Evolutionary conservation across 1,140 invertebrate species (phyloP).

Genomic region (Condylostylus longicornis): DNA sequence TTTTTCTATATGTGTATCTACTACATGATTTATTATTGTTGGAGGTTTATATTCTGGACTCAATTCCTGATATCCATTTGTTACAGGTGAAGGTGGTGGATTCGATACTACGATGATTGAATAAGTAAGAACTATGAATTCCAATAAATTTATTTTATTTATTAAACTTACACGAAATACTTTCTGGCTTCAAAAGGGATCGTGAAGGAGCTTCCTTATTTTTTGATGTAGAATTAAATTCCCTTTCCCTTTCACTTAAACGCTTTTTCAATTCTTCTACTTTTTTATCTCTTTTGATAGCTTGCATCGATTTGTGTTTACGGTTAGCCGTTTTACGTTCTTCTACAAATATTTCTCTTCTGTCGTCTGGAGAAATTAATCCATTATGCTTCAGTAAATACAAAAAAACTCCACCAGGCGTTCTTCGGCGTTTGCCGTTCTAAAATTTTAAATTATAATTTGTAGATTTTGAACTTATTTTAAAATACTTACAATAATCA

Average conservation of each 20-base stretch:
- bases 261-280: conserved; percentile 44
- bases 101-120: conserved; percentile 38
- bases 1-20: conserved; percentile 15
- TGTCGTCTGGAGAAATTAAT: conserved; percentile 48
- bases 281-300: conserved; percentile 40
- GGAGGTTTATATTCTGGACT: conserved; percentile 44
- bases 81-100: conserved; percentile 62
- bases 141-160: background rate
- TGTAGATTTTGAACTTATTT: background rate
- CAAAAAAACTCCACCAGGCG: conserved; percentile 69
- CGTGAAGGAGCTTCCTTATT: no score
- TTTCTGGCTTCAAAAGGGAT: conserved; percentile 34
- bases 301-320: conserved; percentile 38
- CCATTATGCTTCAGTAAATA: conserved; percentile 62
- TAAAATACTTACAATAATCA: conserved; percentile 46
- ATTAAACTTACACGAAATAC: conserved; percentile 17
- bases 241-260: conserved; percentile 34
- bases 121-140: background rate
- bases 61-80: conserved; percentile 48
- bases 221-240: conserved; percentile 35
- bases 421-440: conserved; percentile 66
- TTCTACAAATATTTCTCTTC: conserved; percentile 55
- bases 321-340: conserved; percentile 42
- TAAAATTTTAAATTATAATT: conserved; percentile 17
- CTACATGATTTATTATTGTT: conserved; percentile 36